Evolutionary conservation across 1,140 invertebrate genomes (phyloP).

Genomic region (Brachionus sp.): DNA sequence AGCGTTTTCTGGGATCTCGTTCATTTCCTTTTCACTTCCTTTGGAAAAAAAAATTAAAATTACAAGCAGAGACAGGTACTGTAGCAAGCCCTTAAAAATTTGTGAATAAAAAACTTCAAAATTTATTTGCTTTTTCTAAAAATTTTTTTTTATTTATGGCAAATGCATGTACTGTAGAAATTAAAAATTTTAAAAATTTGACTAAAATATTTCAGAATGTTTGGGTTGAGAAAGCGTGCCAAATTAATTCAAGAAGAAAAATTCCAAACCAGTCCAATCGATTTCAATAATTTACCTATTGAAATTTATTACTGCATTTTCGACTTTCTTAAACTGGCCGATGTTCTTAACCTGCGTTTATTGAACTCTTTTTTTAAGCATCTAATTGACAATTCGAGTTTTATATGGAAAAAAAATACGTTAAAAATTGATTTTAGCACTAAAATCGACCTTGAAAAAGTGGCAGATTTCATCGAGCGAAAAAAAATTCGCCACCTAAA

Average conservation of each 20-base stretch:
- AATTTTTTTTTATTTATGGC: no score
- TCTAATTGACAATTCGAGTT: slow-evolving; percentile 21
- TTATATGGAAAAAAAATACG: slow-evolving; percentile 8
- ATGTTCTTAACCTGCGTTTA: background rate
- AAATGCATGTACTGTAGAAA: no score
- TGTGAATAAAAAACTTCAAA: no score
- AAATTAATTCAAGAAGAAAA: background rate
- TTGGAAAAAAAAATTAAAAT: no score
- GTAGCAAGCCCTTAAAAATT: no score
- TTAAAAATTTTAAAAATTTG: no score
- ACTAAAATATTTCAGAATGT: slow-evolving; percentile 10
- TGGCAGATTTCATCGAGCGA: background rate
- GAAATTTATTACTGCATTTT: slow-evolving; percentile 14
- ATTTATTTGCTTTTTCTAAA: no score
- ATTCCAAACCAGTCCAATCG: background rate
- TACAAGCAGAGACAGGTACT: no score
- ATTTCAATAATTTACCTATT: background rate
- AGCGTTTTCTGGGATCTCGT: no score
- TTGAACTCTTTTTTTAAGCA: background rate
- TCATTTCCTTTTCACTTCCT: no score
- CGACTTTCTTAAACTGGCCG: background rate
- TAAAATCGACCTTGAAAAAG: background rate
- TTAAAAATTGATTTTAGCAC: background rate
- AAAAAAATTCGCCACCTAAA: background rate
- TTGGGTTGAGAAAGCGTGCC: slow-evolving; percentile 31